Base-by-base conservation (phyloP, 2,113 vertebrate genomes). In the Athene cunicularia region DNA sequence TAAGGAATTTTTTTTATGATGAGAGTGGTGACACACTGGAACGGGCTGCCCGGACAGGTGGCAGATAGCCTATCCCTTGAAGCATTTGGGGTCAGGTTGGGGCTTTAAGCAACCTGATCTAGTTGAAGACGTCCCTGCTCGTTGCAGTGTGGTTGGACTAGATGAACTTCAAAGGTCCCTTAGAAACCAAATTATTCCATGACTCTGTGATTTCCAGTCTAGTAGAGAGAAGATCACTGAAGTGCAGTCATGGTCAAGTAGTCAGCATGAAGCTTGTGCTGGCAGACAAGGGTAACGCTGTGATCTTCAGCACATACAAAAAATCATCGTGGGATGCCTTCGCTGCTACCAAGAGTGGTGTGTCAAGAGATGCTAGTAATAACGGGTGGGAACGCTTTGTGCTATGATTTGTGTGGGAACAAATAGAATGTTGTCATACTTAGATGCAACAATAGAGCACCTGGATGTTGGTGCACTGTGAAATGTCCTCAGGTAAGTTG, bases 1-100 rank as follows among this genome's bases (percentile, higher is more conserved):
- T 2, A 52, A 82, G 27, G 37, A 72, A 18, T 5, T 6, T 6
- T n/a, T 86, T 72, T 75, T 32, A 12, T 1, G 0, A 3, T 45
- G 27, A 13, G 0, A 18, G 4, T 39, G 8, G 9, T 63, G 13
- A 82, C 71, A 47, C 22, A 12, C 11, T 60, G 30, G n/a, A 21
- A 5, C 3, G 28, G 20, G 7, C 59, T 68, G 9, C 43, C 18
- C 16, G 45, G 72, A 73, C 56, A 35, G 26, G 21, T 39, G 9
- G 12, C 64, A 21, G 32, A 16, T 52, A 14, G 15, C 13, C 3
- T 1, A 27, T 39, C n/a, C 24, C 10, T 88, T 45, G 32, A 56
- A 76, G 41, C 9, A 5, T 75, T 80, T 30, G 39, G n/a, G 37
- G 21, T 49, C 12, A 21, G 4, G 8, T 39, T 87, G 30, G n/a